Conservation (phyloP, 2,888 invertebrate species). For the Lasius platythorax region DNA sequence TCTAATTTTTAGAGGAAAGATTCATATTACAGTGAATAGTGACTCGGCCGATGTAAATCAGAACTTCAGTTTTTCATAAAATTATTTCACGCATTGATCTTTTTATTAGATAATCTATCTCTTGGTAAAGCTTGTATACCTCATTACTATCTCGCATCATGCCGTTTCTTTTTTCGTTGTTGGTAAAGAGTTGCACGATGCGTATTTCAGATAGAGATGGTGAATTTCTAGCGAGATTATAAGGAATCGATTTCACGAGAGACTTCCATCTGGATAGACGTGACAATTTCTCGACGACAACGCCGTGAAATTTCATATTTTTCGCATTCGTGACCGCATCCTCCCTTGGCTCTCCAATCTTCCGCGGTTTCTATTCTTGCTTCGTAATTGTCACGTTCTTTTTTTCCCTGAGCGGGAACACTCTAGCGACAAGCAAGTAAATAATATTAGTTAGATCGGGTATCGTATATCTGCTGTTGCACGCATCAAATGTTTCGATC, state of each 20-base stretch:
- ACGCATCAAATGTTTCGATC: not conserved
- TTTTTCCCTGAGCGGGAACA: not conserved
- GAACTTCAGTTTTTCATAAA: not conserved
- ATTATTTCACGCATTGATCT: not conserved
- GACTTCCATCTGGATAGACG: slow-evolving; percentile 44
- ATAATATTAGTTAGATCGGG: not conserved
- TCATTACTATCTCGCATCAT: not conserved
- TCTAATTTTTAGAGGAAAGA: not conserved
- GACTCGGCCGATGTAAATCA: not conserved
- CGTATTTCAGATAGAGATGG: not conserved
- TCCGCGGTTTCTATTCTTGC: slow-evolving; percentile 28
- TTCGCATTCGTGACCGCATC: slow-evolving; percentile 54
- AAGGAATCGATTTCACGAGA: slow-evolving; percentile 56
- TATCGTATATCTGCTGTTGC: not conserved
- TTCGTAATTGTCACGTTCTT: slow-evolving; percentile 45
- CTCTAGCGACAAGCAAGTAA: not conserved
- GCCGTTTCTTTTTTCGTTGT: not conserved
- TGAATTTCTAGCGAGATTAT: slow-evolving; percentile 57
- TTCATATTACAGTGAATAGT: not conserved
- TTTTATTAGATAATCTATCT: not conserved
- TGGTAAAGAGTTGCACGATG: not conserved
- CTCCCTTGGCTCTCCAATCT: slow-evolving; percentile 26
- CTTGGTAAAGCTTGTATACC: not conserved
- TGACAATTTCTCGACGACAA: slow-evolving; percentile 52
- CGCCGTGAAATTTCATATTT: slow-evolving; percentile 66